Conservation (phyloP, 2,113 vertebrate genomes). For the Platysternon megacephalum region DNA sequence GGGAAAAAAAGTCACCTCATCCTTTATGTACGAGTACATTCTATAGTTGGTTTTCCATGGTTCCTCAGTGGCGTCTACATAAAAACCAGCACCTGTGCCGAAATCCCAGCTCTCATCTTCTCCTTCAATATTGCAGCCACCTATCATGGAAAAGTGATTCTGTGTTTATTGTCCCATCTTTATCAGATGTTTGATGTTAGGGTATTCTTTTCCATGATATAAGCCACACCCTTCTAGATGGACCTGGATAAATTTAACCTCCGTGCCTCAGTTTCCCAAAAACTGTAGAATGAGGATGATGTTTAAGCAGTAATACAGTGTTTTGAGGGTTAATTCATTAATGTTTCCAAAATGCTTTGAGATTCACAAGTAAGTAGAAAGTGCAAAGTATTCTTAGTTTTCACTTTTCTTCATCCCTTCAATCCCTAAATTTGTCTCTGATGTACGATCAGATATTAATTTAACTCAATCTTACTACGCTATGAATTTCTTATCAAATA, state of each 20-base stretch:
- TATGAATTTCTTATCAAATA: not conserved
- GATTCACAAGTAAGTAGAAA: accelerated
- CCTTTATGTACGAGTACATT: constrained; percentile 94
- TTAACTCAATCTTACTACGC: not conserved
- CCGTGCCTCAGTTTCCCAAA: not conserved
- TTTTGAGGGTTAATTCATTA: not conserved
- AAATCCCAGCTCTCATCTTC: constrained; percentile 98
- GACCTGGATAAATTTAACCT: not conserved
- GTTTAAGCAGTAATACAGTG: not conserved
- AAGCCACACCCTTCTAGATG: accelerated
- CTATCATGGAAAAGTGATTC: constrained; percentile 68
- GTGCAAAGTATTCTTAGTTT: not conserved
- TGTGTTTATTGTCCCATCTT: not conserved
- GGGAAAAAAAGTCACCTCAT: constrained; percentile 85
- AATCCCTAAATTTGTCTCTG: not conserved
- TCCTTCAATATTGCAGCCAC: constrained; percentile 92
- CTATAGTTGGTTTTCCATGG: constrained; percentile 96
- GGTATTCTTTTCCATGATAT: not conserved
- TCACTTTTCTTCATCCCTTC: not conserved
- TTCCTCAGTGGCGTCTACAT: constrained; percentile 91
- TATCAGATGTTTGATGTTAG: not conserved
- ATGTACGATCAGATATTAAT: not conserved
- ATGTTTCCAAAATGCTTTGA: not conserved
- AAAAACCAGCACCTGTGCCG: constrained; percentile 95
- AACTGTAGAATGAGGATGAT: not conserved